Percentiles rank a stretch among this genome's conserved stretches.
phyloP scores from a whole-genome alignment of 2,797 vertebrate genomes.

The Parambassis ranga region DNA sequence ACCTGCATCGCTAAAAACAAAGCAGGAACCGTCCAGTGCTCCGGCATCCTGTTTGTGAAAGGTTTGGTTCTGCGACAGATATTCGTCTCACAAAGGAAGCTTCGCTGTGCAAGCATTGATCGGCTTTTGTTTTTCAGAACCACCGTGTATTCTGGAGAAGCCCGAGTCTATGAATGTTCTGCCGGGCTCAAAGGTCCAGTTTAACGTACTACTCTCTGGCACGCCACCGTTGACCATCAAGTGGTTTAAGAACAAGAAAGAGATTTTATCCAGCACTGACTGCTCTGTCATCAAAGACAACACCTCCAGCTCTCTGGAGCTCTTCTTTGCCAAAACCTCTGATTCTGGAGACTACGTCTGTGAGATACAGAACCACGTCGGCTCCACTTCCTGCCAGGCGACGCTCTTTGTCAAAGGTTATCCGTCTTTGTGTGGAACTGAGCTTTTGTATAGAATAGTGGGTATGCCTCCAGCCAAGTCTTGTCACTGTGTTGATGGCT shows the following conservation, averaged over 20 bases:
- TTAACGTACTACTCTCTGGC: conserved; percentile 88
- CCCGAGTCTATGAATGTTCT: conserved; percentile 90
- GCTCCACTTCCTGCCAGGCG: conserved; percentile 87
- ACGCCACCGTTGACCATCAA: conserved; percentile 90
- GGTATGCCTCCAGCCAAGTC: conserved; percentile 27
- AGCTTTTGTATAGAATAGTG: too few species aligned
- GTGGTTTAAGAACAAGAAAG: conserved; percentile 96
- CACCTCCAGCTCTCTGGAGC: conserved; percentile 88
- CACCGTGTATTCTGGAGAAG: conserved; percentile 91
- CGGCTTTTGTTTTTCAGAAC: conserved; percentile 81
- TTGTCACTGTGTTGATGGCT: not conserved
- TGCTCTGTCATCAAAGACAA: conserved; percentile 91
- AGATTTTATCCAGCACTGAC: conserved; percentile 85
- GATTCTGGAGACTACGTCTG: conserved; percentile 93
- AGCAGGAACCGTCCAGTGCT: conserved; percentile 92
- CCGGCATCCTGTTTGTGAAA: conserved; percentile 91
- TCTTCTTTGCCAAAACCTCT: conserved; percentile 89
- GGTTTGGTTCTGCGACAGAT: too few species aligned
- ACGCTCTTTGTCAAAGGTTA: conserved; percentile 97
- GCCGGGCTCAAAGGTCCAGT: conserved; percentile 90
- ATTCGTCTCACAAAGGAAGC: too few species aligned
- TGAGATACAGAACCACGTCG: conserved; percentile 94
- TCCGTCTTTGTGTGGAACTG: conserved; percentile 15
- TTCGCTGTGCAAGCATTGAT: not conserved
- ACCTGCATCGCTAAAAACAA: conserved; percentile 94